These are phyloP conservation scores for Hyperoplus immaculatus DNA, from an alignment of 2,797 vertebrate genomes.

Conservation along the genomic window DNA sequence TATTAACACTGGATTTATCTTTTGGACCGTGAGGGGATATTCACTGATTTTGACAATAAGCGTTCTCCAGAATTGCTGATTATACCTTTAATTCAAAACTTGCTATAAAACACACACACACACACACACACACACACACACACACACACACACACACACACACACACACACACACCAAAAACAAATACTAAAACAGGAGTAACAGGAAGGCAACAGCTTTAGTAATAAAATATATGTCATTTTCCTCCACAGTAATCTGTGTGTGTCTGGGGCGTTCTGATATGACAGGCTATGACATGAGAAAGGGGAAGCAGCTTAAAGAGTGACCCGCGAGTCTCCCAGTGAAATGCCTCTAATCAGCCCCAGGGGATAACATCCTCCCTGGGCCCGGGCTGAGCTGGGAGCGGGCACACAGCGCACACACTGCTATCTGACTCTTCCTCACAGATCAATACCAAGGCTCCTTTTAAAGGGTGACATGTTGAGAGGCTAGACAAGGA, in stretches of 20 bases:
- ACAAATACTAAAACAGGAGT: slow-evolving; percentile 34
- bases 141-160: slow-evolving; percentile 30
- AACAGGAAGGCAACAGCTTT: slow-evolving; percentile 55
- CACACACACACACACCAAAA: slow-evolving; percentile 45
- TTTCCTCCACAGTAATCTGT: slow-evolving; percentile 63
- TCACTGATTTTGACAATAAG: no score
- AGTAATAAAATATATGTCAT: slow-evolving; percentile 41
- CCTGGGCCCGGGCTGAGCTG: slow-evolving; percentile 74
- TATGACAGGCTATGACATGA: slow-evolving; percentile 51
- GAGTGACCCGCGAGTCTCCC: slow-evolving; percentile 79
- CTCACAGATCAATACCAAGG: slow-evolving; percentile 80
- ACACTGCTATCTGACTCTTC: slow-evolving; percentile 69
- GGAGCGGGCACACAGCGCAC: slow-evolving; percentile 71
- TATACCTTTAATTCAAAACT: slow-evolving; percentile 10
- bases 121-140: slow-evolving; percentile 34
- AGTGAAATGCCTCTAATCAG: slow-evolving; percentile 84
- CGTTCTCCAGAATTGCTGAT: no score
- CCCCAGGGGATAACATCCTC: slow-evolving; percentile 82
- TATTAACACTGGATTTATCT: no score
- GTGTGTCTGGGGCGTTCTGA: slow-evolving; percentile 59
- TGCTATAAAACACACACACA: slow-evolving; percentile 11
- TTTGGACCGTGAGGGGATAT: no score
- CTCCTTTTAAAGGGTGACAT: slow-evolving; percentile 80
- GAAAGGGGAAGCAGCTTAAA: slow-evolving; percentile 71
- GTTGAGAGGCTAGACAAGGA: slow-evolving; percentile 77